These are phyloP conservation scores for Luehdorfia chinensis DNA, from an alignment of 1,140 invertebrate species.

Conservation along the genomic window DNA sequence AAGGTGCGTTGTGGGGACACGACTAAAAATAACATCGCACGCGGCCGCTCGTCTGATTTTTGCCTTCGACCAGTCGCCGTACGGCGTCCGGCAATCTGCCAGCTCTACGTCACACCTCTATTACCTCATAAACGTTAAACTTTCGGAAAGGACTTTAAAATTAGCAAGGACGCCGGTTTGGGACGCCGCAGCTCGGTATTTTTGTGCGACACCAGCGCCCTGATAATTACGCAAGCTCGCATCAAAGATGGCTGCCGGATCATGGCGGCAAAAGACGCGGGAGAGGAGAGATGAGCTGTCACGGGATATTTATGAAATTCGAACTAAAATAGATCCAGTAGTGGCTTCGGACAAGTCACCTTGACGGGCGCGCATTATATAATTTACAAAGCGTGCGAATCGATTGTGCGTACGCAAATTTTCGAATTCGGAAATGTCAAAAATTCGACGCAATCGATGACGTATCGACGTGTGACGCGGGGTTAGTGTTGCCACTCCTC, in stretches of 20 bases:
- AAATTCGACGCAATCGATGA: constrained; percentile 60
- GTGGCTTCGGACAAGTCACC: constrained; percentile 68
- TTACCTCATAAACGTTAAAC: constrained; percentile 72
- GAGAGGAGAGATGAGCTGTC: constrained; percentile 71
- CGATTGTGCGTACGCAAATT: constrained; percentile 35
- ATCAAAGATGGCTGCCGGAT: constrained; percentile 56
- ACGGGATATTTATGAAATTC: constrained; percentile 74
- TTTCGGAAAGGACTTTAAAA: constrained; percentile 73
- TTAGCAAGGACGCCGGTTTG: constrained; percentile 67
- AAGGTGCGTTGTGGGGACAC: constrained; percentile 50
- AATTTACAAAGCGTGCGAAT: constrained; percentile 41
- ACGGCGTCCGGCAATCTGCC: constrained; percentile 57
- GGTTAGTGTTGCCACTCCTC: constrained; percentile 68
- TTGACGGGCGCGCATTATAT: constrained; percentile 65
- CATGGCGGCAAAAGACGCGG: constrained; percentile 59
- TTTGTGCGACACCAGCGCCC: constrained; percentile 45
- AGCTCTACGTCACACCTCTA: constrained; percentile 55
- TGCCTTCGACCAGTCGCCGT: constrained; percentile 41
- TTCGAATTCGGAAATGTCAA: constrained; percentile 50
- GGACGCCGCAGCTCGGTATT: constrained; percentile 33
- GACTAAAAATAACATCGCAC: constrained; percentile 54
- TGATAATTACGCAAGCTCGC: constrained; percentile 60
- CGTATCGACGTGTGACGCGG: constrained; percentile 59
- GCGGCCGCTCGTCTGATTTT: constrained; percentile 53
- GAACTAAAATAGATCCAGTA: constrained; percentile 72